These are phyloP conservation scores for Eupeodes latifasciatus DNA, from an alignment of 2,888 invertebrate species.

Conservation along the genomic window DNA sequence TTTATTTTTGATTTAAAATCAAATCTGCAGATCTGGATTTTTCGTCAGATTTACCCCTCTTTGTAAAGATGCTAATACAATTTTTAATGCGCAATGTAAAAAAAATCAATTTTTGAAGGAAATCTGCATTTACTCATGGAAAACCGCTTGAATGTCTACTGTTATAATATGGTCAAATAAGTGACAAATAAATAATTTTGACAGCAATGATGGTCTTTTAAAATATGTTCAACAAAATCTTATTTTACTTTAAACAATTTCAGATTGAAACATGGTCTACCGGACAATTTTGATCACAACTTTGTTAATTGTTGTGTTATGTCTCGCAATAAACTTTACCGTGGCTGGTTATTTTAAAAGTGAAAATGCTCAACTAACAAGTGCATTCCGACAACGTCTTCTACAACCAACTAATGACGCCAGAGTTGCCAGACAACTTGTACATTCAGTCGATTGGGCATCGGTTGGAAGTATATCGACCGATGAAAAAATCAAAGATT, in stretches of 20 bases:
- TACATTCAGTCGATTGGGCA: constrained; percentile 83
- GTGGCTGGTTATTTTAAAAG: constrained; percentile 79
- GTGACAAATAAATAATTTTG: no score
- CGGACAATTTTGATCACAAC: background rate
- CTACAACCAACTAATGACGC: constrained; percentile 80
- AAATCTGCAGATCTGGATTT: no score
- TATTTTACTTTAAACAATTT: background rate
- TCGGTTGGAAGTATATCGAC: constrained; percentile 83
- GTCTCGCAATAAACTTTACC: constrained; percentile 3
- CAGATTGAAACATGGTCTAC: constrained; percentile 27
- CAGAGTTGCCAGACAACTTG: constrained; percentile 81
- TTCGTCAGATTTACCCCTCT: no score
- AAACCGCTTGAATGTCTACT: no score
- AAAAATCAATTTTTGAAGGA: no score
- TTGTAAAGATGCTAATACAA: no score
- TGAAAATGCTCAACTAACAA: constrained; percentile 79
- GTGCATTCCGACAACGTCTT: constrained; percentile 77
- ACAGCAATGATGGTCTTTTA: no score
- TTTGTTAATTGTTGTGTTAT: constrained; percentile 39
- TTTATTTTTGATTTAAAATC: no score
- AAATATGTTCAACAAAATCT: no score
- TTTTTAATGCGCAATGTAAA: no score
- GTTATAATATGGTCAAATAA: no score
- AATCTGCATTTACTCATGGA: no score
- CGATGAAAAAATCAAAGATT: constrained; percentile 79